Percentiles rank a stretch among this genome's conserved stretches.
Evolutionary conservation across 2,113 vertebrate species (phyloP).

Genomic region (Prunella himalayana): DNA sequence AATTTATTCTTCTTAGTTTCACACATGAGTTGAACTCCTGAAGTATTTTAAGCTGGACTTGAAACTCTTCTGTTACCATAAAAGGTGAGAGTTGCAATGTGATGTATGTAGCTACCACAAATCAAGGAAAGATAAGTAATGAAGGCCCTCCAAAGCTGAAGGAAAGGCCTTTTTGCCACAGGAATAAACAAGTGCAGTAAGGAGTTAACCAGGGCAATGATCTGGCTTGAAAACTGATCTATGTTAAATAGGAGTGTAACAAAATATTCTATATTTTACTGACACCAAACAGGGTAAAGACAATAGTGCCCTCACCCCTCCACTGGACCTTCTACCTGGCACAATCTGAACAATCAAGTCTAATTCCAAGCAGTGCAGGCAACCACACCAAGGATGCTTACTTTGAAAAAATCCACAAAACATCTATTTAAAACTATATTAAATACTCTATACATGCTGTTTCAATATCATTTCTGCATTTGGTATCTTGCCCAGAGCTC

Average conservation of each 20-base stretch:
- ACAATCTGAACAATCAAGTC: background rate
- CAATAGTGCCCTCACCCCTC: background rate
- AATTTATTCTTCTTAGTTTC: background rate
- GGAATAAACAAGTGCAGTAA: background rate
- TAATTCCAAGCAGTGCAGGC: background rate
- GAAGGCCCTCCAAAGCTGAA: background rate
- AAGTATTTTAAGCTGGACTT: background rate
- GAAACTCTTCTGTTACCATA: background rate
- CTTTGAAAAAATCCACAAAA: background rate
- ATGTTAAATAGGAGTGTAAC: background rate
- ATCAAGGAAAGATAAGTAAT: background rate
- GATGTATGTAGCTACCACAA: background rate
- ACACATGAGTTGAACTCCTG: rapidly evolving
- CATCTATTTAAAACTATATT: background rate
- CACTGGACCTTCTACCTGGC: background rate
- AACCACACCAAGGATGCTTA: background rate
- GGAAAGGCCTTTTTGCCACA: background rate
- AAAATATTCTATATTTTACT: background rate
- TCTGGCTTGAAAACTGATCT: background rate
- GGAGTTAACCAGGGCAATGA: background rate
- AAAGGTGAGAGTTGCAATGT: background rate
- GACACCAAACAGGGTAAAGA: background rate
- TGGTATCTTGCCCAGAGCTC: background rate
- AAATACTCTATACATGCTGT: background rate
- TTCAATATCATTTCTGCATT: background rate